Evolutionary conservation across 1,140 invertebrate genomes (phyloP).

Genomic region (Bombus fervidus): DNA sequence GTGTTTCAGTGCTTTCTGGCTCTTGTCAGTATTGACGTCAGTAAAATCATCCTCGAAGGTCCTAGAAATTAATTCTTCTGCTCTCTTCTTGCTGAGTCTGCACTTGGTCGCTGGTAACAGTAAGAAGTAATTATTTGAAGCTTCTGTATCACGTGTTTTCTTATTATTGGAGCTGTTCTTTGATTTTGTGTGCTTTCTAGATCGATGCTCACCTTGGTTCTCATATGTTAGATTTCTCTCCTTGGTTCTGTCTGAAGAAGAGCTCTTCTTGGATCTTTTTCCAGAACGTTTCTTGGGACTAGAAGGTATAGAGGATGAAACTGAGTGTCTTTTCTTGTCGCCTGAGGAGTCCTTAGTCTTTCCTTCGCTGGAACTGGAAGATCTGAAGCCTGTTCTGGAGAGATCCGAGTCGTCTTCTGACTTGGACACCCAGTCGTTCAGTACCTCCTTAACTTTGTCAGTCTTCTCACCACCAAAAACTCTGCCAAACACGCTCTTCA

Average conservation of each 20-base stretch:
- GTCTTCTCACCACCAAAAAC: conserved; percentile 76
- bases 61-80: conserved; percentile 72
- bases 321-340: conserved; percentile 31
- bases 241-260: conserved; percentile 24
- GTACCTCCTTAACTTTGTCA: conserved; percentile 78
- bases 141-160: conserved; percentile 25
- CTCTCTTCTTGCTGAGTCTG: conserved; percentile 77
- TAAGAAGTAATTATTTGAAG: conserved; percentile 6
- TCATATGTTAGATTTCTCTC: neutral
- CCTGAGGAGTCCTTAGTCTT: conserved; percentile 17
- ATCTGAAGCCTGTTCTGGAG: conserved; percentile 29
- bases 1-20: conserved; percentile 16
- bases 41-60: conserved; percentile 51
- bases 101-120: conserved; percentile 62
- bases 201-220: conserved; percentile 1
- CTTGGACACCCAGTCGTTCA: conserved; percentile 79
- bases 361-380: conserved; percentile 7
- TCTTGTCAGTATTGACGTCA: neutral
- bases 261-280: conserved; percentile 38
- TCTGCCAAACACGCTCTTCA: conserved; percentile 78
- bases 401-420: conserved; percentile 73
- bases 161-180: conserved; percentile 39
- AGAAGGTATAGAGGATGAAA: neutral
- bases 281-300: conserved; percentile 23
- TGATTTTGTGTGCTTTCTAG: conserved; percentile 26